Base-by-base conservation (phyloP, 1,140 invertebrate genomes). In the Ostrea edulis region DNA sequence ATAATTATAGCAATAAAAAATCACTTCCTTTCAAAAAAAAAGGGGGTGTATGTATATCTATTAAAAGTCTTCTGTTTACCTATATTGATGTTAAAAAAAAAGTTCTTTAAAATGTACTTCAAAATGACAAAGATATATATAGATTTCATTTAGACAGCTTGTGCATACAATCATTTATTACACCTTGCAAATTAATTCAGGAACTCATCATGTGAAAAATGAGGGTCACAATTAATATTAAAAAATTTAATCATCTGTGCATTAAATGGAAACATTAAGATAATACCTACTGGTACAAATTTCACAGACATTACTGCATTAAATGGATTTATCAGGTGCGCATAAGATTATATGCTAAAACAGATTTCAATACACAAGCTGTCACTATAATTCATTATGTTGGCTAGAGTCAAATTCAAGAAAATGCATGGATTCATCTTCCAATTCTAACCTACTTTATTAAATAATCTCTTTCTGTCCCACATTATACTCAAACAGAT, bases 141-240 rank as follows among this genome's bases (percentile, higher is more conserved):
- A 44, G 35, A 44, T 44, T 44, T 44, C 35, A 44, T 44, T 44
- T 44, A 44, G 5, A 44, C 35, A 44, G 35, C n/a, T n/a, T 44
- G 35, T 5, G 5, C 5, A 44, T 5, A 44, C 35, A 44, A 44
- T 44, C 20, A 14, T 58, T 17, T 58, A 17, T 58, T 1, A 12
- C 35, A 77, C 35, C 25, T 29, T 77, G 68, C 14, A 77, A 77
- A 77, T 77, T 29, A 77, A 77, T 77, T 77, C 68, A 12, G 22
- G 25, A 25, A 35, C 68, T 77, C 68, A 77, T 77, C 12, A 35
- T 25, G 17, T 77, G 68, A 77, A 77, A 77, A 77, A 77, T 77
- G 68, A 77, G 2, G 14, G 68, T 14, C 29, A 29, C 35, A 77
- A 77, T 77, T 77, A 77, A 29, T 77, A 77, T 77, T 77, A 25